Conservation (phyloP, 2,797 vertebrate species). For the Nannoperca obscura region DNA sequence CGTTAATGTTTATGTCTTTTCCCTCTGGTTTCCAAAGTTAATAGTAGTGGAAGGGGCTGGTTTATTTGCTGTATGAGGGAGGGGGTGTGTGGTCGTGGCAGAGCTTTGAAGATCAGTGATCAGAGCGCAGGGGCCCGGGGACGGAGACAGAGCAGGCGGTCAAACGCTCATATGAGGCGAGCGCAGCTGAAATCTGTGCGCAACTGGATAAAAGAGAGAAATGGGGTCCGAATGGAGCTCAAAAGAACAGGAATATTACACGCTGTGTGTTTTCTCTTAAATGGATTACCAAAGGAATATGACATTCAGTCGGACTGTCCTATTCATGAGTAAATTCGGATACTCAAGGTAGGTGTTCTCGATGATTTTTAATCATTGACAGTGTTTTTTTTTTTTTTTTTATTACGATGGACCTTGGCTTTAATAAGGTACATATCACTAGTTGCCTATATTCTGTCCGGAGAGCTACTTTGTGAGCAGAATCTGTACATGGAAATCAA, state of each 20-base stretch:
- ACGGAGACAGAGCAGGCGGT: constrained; percentile 68
- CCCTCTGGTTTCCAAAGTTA: constrained; percentile 75
- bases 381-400: background rate
- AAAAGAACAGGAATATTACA: constrained; percentile 69
- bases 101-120: constrained; percentile 88
- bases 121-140: constrained; percentile 80
- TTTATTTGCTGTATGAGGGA: constrained; percentile 51
- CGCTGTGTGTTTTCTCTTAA: constrained; percentile 62
- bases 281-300: constrained; percentile 82
- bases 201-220: constrained; percentile 73
- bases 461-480: constrained; percentile 14
- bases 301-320: constrained; percentile 69
- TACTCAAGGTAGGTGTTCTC: constrained; percentile 75
- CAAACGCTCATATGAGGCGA: constrained; percentile 74
- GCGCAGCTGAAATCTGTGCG: constrained; percentile 70
- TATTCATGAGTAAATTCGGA: constrained; percentile 72
- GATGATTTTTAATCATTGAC: constrained; percentile 21
- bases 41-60: constrained; percentile 77
- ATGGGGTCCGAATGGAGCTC: constrained; percentile 62
- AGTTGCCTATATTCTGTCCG: background rate
- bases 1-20: constrained; percentile 72
- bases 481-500: background rate
- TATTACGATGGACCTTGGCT: background rate
- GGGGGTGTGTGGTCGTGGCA: constrained; percentile 82
- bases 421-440: constrained; percentile 1